Conservation (phyloP, 1,140 invertebrate genomes). For the Centruroides sculpturatus region DNA sequence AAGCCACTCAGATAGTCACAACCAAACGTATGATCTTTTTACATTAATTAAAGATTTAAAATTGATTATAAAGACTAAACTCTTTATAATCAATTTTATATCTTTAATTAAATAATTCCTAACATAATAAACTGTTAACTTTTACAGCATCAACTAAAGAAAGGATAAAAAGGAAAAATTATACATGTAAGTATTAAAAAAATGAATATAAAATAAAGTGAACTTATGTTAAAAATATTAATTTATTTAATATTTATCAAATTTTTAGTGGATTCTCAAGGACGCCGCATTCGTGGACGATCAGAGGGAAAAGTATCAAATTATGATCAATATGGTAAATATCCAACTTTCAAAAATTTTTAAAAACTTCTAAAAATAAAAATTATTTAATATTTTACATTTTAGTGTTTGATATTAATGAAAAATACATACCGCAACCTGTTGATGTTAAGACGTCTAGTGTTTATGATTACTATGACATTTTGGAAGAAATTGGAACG, state of each 20-base stretch:
- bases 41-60: neutral
- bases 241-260: neutral
- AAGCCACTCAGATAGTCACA: conserved; percentile 8
- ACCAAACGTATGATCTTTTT: conserved; percentile 14
- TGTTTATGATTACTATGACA: conserved; percentile 96
- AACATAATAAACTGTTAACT: neutral
- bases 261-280: conserved; percentile 61
- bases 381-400: conserved; percentile 13
- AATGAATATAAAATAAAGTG: neutral
- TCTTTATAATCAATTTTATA: too few relatives aligned
- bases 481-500: conserved; percentile 96
- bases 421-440: conserved; percentile 93
- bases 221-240: neutral
- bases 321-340: conserved; percentile 81
- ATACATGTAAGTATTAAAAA: conserved; percentile 36
- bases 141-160: conserved; percentile 44
- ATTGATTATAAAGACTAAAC: too few relatives aligned
- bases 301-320: conserved; percentile 78
- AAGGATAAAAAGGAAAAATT: conserved; percentile 55
- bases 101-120: too few relatives aligned
- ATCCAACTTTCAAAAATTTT: neutral
- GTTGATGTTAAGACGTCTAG: conserved; percentile 89
- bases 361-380: neutral
- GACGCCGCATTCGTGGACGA: conserved; percentile 81
- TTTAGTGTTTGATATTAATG: conserved; percentile 87